phyloP scores from a whole-genome alignment of 2,797 vertebrate genomes.

The Pangasius mekongensis region DNA sequence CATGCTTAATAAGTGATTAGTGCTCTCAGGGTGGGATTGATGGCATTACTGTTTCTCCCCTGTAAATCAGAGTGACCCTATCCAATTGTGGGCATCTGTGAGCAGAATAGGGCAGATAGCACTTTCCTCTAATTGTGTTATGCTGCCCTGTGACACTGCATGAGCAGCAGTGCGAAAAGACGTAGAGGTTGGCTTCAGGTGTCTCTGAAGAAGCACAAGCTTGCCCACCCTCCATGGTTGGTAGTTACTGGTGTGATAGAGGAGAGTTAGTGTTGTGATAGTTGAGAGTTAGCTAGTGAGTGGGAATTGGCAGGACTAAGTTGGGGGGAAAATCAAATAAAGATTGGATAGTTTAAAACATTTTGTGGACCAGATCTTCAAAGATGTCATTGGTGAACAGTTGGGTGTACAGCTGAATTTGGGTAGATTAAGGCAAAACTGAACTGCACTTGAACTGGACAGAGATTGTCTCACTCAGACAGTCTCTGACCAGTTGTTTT shows the following conservation, averaged over 20 bases:
- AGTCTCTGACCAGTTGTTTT: not conserved
- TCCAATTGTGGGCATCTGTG: not conserved
- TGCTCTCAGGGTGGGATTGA: not conserved
- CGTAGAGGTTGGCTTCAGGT: not conserved
- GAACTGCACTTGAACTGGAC: not conserved
- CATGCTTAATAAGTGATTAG: not conserved
- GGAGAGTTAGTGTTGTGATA: not conserved
- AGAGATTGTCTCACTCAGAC: not conserved
- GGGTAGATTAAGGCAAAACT: not conserved
- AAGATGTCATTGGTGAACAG: not conserved
- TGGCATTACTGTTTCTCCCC: not conserved
- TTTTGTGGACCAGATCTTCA: not conserved
- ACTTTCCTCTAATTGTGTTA: not conserved
- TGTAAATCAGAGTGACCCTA: not conserved
- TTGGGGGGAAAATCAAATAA: not conserved
- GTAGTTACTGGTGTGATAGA: not conserved
- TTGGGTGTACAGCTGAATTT: not conserved
- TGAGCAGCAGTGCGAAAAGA: not conserved
- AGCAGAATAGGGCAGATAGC: not conserved
- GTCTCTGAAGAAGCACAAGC: not conserved
- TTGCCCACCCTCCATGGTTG: not conserved
- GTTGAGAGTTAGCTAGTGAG: not conserved
- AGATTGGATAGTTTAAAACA: not conserved
- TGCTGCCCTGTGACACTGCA: not conserved
- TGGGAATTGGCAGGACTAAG: not conserved